A percentile compares a stretch with the other conserved stretches of the same genome.
These are phyloP conservation scores for Spicauda simplicius DNA, from an alignment of 2,888 invertebrate species.

Conservation along the genomic window DNA sequence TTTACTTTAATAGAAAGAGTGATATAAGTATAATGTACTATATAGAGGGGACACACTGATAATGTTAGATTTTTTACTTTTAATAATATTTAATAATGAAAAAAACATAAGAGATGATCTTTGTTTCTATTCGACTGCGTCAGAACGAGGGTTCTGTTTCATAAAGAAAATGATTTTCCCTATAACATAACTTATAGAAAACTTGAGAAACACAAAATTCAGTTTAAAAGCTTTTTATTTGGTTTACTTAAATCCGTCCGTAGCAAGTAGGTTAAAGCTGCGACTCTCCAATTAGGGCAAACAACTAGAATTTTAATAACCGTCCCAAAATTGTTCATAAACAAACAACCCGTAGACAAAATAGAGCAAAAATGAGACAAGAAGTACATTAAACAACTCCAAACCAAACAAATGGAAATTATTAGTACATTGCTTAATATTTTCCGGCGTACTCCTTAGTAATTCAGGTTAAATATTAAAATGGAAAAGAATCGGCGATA, in stretches of 20 bases:
- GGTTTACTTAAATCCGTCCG: conserved; percentile 2
- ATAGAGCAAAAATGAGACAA: conserved; percentile 20
- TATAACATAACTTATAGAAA: too few species aligned
- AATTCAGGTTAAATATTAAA: conserved; percentile 24
- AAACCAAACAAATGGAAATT: conserved; percentile 14
- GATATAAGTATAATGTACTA: too few species aligned
- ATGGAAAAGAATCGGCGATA: background rate
- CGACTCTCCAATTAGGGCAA: conserved; percentile 17
- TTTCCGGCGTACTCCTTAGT: background rate
- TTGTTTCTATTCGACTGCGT: too few species aligned
- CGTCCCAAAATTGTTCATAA: conserved; percentile 13
- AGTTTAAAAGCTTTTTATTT: background rate
- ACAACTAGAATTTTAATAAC: conserved; percentile 17
- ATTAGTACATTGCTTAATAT: conserved; percentile 11
- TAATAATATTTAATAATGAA: too few species aligned
- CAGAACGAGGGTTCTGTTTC: too few species aligned
- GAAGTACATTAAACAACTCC: conserved; percentile 1
- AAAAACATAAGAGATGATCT: too few species aligned
- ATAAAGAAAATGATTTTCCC: too few species aligned
- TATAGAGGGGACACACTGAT: too few species aligned
- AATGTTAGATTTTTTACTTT: too few species aligned
- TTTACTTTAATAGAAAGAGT: too few species aligned
- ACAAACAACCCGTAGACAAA: conserved; percentile 9
- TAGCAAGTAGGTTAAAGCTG: conserved; percentile 14
- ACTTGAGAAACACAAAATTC: too few species aligned